Evolutionary conservation across 2,888 invertebrate species (phyloP).

Genomic region (Cataglyphis rosenhaueri): DNA sequence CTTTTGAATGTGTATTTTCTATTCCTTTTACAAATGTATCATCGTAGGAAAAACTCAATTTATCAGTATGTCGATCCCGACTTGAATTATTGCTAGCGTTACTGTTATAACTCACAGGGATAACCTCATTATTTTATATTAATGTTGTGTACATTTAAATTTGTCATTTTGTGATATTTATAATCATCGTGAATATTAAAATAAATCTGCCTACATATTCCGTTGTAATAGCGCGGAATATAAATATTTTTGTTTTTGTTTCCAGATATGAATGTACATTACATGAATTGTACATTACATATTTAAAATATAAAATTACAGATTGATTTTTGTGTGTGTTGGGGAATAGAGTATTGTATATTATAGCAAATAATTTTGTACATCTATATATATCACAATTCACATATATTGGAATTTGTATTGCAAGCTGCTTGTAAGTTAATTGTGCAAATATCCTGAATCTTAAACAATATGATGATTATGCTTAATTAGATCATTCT

Average conservation of each 20-base stretch:
- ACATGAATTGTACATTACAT: not conserved
- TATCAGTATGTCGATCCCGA: not conserved
- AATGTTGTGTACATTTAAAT: not conserved
- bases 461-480: slow-evolving; percentile 13
- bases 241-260: not conserved
- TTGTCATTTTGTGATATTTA: slow-evolving; percentile 7
- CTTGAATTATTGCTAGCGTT: slow-evolving; percentile 30
- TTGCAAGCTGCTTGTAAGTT: slow-evolving; percentile 60
- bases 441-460: slow-evolving; percentile 51
- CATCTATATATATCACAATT: not conserved
- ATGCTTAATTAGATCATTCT: slow-evolving; percentile 33
- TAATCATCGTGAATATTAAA: not conserved
- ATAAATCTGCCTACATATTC: not conserved
- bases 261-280: not conserved
- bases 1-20: slow-evolving; percentile 16
- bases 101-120: slow-evolving; percentile 46
- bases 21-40: slow-evolving; percentile 33
- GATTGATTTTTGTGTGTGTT: not conserved
- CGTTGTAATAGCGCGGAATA: not conserved
- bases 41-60: slow-evolving; percentile 10
- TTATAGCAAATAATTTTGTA: not conserved
- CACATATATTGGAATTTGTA: slow-evolving; percentile 20
- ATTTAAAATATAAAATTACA: not conserved
- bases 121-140: slow-evolving; percentile 65
- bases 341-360: not conserved